These are phyloP conservation scores for Psophia crepitans DNA, from an alignment of 2,113 vertebrate species.

Conservation along the genomic window DNA sequence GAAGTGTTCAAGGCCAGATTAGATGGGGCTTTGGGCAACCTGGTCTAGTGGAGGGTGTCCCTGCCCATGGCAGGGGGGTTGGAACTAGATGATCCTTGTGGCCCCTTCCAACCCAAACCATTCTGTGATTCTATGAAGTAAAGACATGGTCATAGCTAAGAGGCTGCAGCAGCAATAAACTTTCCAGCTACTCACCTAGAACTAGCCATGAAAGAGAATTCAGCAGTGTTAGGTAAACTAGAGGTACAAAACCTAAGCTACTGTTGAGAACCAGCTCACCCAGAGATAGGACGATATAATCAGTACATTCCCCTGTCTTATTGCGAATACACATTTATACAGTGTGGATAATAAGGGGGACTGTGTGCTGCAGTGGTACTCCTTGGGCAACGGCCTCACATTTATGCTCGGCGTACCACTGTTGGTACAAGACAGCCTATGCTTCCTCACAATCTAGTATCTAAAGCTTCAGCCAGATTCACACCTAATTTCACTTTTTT, in stretches of 20 bases:
- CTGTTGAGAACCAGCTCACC: not conserved
- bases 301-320: not conserved
- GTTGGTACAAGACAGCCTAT: accelerated
- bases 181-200: not conserved
- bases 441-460: not conserved
- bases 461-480: not conserved
- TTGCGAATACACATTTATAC: not conserved
- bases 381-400: not conserved
- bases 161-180: not conserved
- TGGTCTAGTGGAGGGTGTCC: too few relatives aligned
- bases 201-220: not conserved
- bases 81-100: too few relatives aligned
- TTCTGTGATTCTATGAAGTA: too few relatives aligned
- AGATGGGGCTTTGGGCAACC: too few relatives aligned
- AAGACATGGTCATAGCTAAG: not conserved
- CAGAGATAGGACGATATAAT: not conserved
- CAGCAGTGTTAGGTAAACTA: not conserved
- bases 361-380: not conserved
- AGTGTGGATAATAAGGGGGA: not conserved
- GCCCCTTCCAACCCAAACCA: too few relatives aligned
- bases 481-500: not conserved
- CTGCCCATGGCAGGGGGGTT: too few relatives aligned
- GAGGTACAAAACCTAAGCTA: not conserved
- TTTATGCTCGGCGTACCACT: not conserved
- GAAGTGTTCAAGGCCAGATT: too few relatives aligned